Base-by-base conservation (phyloP, 2,888 invertebrate species). In the Psylliodes chrysocephalus region DNA sequence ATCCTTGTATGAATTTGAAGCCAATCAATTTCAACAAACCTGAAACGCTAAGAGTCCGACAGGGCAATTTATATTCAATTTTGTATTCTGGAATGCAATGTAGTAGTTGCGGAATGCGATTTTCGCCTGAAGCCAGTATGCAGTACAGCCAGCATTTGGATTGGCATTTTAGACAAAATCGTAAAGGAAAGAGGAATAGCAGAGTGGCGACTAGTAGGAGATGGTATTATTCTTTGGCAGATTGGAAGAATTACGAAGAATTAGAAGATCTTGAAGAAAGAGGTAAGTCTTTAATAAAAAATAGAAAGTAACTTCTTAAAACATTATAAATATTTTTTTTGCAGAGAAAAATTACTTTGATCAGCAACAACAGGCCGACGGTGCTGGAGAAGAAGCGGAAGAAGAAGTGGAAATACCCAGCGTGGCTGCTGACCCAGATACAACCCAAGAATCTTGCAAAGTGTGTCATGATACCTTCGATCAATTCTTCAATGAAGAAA, bases 111-210 rank as follows among this genome's bases (percentile, higher is more conserved):
- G 98, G 98, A 28, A 90, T 95, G 65, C 88, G 98, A 46, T 98
- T 98, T 83, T 92, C 94, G 10, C 91, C 94, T 0, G 94, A 95
- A 82, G 91, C 92, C 78, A 94, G 93, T 6, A 91, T 92, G 71
- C 89, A 92, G 67, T 99, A 98, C 83, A 93, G 92, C 75, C 94
- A 95, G 80, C 99, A 99, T 84, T 87, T 98, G 64, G 98, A 99
- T 84, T 98, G 98, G 98, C 99, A 99, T 84, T 98, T 98, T 85
- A 85, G 96, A 0, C 94, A 95, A 82, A 98, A 98, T 84, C 85
- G 95, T 1, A 87, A 91, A 57, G 95, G 95, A 74, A 89, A 95
- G 69, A 94, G 94, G 78, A 92, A 93, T 0, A 90, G 91, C 0
- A 86, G 94, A 8, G 90, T 94, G 54, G 93, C 94, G 0, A 91